Percentiles rank a stretch among this genome's conserved stretches.
Evolutionary conservation across 37 sponge, comb jelly and placozoan species (phyloP).

Genomic region (Amphimedon queenslandica): DNA sequence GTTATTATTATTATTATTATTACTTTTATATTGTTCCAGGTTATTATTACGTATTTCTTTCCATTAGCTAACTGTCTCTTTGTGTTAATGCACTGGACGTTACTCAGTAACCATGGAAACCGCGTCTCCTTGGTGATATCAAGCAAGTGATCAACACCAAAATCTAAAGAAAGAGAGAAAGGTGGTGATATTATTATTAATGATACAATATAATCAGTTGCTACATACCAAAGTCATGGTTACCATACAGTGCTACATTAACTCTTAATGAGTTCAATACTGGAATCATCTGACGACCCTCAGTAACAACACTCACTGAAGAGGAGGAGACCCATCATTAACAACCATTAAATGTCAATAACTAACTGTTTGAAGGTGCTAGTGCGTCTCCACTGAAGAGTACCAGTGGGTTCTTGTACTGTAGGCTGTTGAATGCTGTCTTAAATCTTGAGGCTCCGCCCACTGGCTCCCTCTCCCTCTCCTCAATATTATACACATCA

Average conservation of each 20-base stretch:
- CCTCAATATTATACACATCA: conserved; percentile 80
- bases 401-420: conserved; percentile 46
- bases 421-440: conserved; percentile 29
- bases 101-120: conserved; percentile 84
- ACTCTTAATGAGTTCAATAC: conserved; percentile 65
- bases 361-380: conserved; percentile 74
- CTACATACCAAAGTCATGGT: conserved; percentile 82
- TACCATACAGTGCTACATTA: conserved; percentile 71
- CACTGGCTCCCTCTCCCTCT: conserved; percentile 65
- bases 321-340: neutral
- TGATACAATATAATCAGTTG: neutral
- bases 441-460: conserved; percentile 81
- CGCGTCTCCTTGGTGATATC: conserved; percentile 31
- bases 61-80: conserved; percentile 42
- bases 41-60: conserved; percentile 11
- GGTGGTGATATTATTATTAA: neutral
- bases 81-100: conserved; percentile 47
- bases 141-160: conserved; percentile 78
- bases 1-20: no score
- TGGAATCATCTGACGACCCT: conserved; percentile 80
- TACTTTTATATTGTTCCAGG: conserved; percentile 62
- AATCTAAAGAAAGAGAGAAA: conserved; percentile 34
- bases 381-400: conserved; percentile 83
- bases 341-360: conserved; percentile 1
- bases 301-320: conserved; percentile 67